Conservation (phyloP, 2,797 vertebrate species). For the Nyctibius grandis region DNA sequence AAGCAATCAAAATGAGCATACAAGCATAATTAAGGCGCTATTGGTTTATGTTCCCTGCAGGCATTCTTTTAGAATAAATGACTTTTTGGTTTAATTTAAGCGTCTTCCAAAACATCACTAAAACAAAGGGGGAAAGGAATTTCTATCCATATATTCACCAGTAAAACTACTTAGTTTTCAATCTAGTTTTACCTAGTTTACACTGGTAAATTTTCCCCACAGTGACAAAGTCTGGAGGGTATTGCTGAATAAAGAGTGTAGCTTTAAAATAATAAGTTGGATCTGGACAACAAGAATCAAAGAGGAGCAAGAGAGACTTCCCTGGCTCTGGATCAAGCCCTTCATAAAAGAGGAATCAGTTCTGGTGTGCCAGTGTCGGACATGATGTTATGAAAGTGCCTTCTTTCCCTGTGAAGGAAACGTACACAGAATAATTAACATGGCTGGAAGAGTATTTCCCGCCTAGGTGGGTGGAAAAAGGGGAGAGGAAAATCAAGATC, state of each 20-base stretch:
- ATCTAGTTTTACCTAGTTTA: conserved; percentile 12
- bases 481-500: not conserved
- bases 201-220: not conserved
- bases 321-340: not conserved
- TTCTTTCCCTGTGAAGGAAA: not conserved
- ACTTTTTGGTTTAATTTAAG: conserved; percentile 58
- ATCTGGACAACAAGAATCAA: not conserved
- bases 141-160: not conserved
- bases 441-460: not conserved
- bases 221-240: not conserved
- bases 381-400: not conserved
- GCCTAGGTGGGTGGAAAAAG: not conserved
- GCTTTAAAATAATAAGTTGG: not conserved
- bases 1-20: conserved; percentile 58
- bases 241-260: not conserved
- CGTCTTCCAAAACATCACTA: conserved; percentile 30
- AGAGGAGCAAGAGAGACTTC: not conserved
- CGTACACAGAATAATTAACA: not conserved
- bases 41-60: conserved; percentile 54
- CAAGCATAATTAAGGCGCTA: conserved; percentile 48
- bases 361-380: not conserved
- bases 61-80: conserved; percentile 51
- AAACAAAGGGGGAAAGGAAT: not conserved
- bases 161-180: not conserved
- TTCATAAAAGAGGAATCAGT: conserved; percentile 10